Evolutionary conservation across 2,888 invertebrate species (phyloP).

Genomic region (Eupithecia tripunctaria): DNA sequence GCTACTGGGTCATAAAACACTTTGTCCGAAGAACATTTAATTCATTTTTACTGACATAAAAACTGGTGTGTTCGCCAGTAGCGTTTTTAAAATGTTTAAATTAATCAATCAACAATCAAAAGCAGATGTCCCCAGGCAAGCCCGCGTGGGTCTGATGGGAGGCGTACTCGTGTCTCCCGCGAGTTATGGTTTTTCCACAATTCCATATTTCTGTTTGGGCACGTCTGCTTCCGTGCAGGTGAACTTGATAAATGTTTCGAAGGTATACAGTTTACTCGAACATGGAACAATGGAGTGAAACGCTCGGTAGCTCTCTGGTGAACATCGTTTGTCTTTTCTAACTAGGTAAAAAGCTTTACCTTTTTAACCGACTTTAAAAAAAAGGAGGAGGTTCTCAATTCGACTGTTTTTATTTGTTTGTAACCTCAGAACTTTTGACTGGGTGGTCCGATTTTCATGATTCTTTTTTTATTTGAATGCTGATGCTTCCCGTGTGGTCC

Average conservation of each 20-base stretch:
- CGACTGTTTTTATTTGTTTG: too few species aligned
- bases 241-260: conserved; percentile 32
- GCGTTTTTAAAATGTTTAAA: background rate
- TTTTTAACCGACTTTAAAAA: too few species aligned
- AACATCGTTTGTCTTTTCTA: background rate
- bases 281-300: background rate
- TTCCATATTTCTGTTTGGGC: conserved; percentile 40
- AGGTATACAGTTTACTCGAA: background rate
- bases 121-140: conserved; percentile 50
- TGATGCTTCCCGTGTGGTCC: too few species aligned
- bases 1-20: background rate
- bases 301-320: background rate
- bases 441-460: too few species aligned
- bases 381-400: too few species aligned
- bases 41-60: background rate
- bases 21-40: background rate
- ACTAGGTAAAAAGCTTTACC: background rate
- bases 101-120: conserved; percentile 50
- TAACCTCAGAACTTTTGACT: too few species aligned
- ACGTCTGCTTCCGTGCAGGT: conserved; percentile 27
- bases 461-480: too few species aligned
- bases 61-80: background rate
- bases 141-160: conserved; percentile 57
- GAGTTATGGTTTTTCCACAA: conserved; percentile 60
- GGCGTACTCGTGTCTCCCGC: conserved; percentile 60